Evolutionary conservation across 2,888 invertebrate species (phyloP).

Genomic region (Epinotia bilunana): DNA sequence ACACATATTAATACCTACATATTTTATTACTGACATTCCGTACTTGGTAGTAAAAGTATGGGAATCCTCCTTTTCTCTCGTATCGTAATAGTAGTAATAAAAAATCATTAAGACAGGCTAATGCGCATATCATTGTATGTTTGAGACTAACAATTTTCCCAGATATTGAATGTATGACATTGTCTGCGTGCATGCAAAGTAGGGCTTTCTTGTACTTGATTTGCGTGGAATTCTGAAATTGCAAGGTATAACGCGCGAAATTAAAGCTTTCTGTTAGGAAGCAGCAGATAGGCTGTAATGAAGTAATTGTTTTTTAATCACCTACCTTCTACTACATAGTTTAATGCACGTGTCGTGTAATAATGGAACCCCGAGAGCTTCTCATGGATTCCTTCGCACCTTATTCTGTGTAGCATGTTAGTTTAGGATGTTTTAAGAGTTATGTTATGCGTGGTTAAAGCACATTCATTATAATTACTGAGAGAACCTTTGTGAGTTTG

Average conservation of each 20-base stretch:
- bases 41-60: conserved; percentile 35
- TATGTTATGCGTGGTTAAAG: too few species aligned
- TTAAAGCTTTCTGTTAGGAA: background rate
- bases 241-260: background rate
- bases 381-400: background rate
- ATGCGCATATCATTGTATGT: conserved; percentile 23
- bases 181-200: conserved; percentile 16
- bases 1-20: background rate
- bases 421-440: too few species aligned
- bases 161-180: conserved; percentile 23
- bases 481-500: too few species aligned
- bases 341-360: background rate
- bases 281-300: background rate
- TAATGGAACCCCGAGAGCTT: background rate
- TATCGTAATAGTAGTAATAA: conserved; percentile 19
- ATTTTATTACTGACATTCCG: conserved; percentile 6
- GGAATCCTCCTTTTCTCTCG: conserved; percentile 19
- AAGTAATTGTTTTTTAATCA: background rate
- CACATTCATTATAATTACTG: too few species aligned
- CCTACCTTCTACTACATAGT: background rate
- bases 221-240: background rate
- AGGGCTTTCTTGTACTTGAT: background rate
- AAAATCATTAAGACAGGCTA: conserved; percentile 10
- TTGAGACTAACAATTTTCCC: conserved; percentile 21
- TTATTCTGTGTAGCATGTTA: background rate